Conservation (phyloP, 2,888 invertebrate genomes). For the Carpatolechia fugitivella region DNA sequence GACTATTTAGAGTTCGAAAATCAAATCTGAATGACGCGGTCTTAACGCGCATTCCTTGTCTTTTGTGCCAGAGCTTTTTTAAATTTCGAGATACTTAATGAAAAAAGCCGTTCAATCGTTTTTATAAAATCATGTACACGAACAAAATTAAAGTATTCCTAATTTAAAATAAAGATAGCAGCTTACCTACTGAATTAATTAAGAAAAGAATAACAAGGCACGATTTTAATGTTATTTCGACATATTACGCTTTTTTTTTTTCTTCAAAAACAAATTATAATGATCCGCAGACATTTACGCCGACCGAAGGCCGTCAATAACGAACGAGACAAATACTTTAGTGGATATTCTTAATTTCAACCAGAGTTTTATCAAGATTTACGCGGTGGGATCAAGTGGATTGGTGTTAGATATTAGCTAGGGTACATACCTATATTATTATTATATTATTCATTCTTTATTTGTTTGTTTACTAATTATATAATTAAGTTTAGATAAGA, state of each 20-base stretch:
- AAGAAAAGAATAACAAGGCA: neutral
- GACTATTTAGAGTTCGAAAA: conserved; percentile 68
- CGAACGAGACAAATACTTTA: conserved; percentile 16
- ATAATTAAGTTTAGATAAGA: no score
- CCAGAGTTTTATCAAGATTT: conserved; percentile 57
- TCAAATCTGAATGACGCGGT: conserved; percentile 61
- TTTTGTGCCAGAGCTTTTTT: conserved; percentile 8
- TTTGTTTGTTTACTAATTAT: no score
- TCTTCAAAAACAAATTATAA: conserved; percentile 11
- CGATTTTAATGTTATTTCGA: neutral
- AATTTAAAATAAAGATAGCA: no score
- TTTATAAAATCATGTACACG: neutral
- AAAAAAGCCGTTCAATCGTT: no score
- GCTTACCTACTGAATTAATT: no score
- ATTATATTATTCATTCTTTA: no score
- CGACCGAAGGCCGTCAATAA: conserved; percentile 13
- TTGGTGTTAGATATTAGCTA: conserved; percentile 34
- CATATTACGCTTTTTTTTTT: neutral
- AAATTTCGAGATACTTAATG: neutral
- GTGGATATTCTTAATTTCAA: conserved; percentile 43
- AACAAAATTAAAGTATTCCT: neutral
- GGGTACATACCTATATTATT: no score
- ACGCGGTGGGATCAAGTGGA: conserved; percentile 46
- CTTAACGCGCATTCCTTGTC: conserved; percentile 34
- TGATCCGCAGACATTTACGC: conserved; percentile 14